Base-by-base conservation (phyloP, 2,888 invertebrate genomes). In the Euplexia lucipara region DNA sequence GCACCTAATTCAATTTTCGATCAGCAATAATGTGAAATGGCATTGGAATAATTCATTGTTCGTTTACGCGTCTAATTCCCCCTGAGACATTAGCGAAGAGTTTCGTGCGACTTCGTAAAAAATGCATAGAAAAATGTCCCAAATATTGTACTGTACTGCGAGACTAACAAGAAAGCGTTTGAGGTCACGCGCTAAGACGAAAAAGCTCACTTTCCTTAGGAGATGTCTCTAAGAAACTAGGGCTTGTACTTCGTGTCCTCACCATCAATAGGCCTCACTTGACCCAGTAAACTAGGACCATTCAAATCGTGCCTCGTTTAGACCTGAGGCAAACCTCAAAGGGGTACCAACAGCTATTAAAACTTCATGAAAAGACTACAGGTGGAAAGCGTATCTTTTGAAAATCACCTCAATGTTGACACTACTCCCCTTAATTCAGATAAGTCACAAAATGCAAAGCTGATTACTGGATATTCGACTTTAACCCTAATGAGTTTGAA, bases 231-330 rank as follows among this genome's bases (percentile, higher is more conserved):
- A 72, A 70, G 76, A 86, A 90, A 87, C 86, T 86, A 82, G 86
- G 82, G 75, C 85, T 86, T 76, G 70, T 68, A 79, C 78, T 74
- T 81, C 75, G 71, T 83, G 81, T 89, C 86, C 85, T 87, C 86
- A 78, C 78, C 87, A 83, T 92, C 91, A 90, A 92, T 90, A 88
- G 90, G 81, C 83, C 80, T 67, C 87, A 85, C 91, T 91, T 91
- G 91, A 92, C 92, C 92, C 81, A 91, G 81, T 92, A 88, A 90
- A 87, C 90, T 84, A 86, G 83, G 83, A 82, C 86, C 89, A 89
- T 91, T 90, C 90, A 90, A 85, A 86, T 87, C 89, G 88, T 89
- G 88, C 84, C 89, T 86, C 88, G 86, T 88, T 89, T 88, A 90
- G 76, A 81, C 81, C 75, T 77, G 74, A 84, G 86, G 82, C 82